phyloP scores from a whole-genome alignment of 1,140 invertebrate genomes.

The Micrasema minimum region DNA sequence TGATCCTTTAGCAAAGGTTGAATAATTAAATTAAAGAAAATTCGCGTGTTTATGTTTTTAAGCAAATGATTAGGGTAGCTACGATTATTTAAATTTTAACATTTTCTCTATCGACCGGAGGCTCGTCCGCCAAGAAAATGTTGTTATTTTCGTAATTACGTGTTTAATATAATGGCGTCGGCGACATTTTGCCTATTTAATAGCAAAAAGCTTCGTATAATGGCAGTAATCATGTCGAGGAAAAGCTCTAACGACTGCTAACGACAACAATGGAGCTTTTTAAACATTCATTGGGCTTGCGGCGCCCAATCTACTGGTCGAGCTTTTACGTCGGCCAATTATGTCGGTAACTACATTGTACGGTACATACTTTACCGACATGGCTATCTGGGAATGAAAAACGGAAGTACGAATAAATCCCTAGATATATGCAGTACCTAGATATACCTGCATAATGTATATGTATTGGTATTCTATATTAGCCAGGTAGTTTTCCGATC shows the following conservation, averaged over 20 bases:
- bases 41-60: no score
- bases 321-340: conserved; percentile 23
- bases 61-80: no score
- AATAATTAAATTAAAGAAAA: no score
- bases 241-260: conserved; percentile 20
- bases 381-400: conserved; percentile 6
- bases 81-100: neutral
- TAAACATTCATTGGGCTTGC: conserved; percentile 35
- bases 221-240: conserved; percentile 25
- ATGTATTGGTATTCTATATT: no score
- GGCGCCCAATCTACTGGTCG: conserved; percentile 19
- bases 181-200: conserved; percentile 30
- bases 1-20: no score
- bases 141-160: conserved; percentile 18
- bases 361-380: conserved; percentile 14
- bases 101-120: neutral
- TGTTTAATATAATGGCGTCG: conserved; percentile 3
- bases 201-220: conserved; percentile 26
- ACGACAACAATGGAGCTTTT: conserved; percentile 29
- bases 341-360: conserved; percentile 8
- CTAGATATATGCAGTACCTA: no score
- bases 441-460: no score
- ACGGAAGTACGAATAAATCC: conserved; percentile 30
- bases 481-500: no score
- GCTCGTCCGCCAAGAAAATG: neutral